Base-by-base conservation (phyloP, 2,888 invertebrate genomes). In the Nomada ruficornis region DNA sequence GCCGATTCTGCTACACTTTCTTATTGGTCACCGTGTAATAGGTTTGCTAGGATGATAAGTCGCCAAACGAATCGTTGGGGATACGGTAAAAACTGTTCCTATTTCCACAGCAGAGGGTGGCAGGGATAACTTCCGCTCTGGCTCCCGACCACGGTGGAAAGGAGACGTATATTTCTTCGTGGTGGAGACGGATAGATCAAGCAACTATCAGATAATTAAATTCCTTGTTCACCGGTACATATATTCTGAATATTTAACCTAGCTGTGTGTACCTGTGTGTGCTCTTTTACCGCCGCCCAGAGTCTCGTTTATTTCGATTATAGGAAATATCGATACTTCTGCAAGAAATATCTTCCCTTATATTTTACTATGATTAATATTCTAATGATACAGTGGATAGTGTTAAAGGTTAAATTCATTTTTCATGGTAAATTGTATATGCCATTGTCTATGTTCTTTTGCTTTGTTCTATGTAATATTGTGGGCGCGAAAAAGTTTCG, bases 141-240 rank as follows among this genome's bases (percentile, higher is more conserved):
- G 77, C 75, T 77, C 60, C 83, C 70, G 59, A 62, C 74, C 80
- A 52, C 60, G 63, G 59, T 55, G 44, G 80, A 52, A 71, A 72
- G 62, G 36, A 79, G 62, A 63, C 78, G 65, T 83, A 86, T 86
- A 86, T 86, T 70, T 86, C 63, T 80, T 83, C 69, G 77, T 29
- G 29, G 75, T 52, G 60, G 74, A 77, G 77, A 76, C 82, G 85
- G 89, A 91, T 90, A 89, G 86, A 90, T 91, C 90, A 89, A 87
- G 79, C 81, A 84, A 83, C 88, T 89, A 91, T 91, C 90, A 89
- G 90, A 91, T 91, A 91, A 91, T 92, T 91, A 91, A 92, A 91
- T 91, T 90, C 86, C 77, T 78, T 89, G 73, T 79, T 77, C 79
- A 72, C 76, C 67, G 57, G 73, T 84, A 82, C 84, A 47, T 47